Conservation (phyloP, 2,113 vertebrate species). For the Gallinago media region DNA sequence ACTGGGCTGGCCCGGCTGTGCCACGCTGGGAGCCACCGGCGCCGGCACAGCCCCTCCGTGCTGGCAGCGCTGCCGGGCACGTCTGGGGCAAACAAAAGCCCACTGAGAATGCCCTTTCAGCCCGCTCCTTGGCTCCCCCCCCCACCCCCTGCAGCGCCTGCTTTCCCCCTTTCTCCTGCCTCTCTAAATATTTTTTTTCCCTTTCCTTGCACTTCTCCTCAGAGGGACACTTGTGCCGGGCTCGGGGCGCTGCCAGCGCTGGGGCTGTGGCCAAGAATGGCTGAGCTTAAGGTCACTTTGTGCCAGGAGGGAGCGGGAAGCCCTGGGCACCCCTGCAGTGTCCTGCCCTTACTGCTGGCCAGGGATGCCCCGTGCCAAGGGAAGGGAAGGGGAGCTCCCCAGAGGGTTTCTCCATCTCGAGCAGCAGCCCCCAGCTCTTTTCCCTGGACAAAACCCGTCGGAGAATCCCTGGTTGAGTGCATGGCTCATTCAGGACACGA, state of each 20-base stretch:
- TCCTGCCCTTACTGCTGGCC: background rate
- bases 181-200: conserved; percentile 33
- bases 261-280: background rate
- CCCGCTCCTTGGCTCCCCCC: background rate
- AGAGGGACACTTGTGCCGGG: background rate
- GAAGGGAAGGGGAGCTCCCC: background rate
- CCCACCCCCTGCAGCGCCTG: background rate
- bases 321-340: accelerated
- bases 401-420: background rate
- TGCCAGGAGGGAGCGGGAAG: background rate
- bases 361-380: accelerated
- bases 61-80: conserved; percentile 27
- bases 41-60: background rate
- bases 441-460: accelerated
- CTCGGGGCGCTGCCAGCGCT: background rate
- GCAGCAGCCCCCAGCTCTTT: background rate
- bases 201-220: background rate
- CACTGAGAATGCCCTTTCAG: background rate
- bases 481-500: accelerated
- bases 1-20: background rate
- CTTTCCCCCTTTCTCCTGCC: background rate
- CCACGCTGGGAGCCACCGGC: background rate
- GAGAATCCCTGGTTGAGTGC: accelerated
- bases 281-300: background rate
- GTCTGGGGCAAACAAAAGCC: background rate